These are phyloP conservation scores for Hipposideros armiger DNA, from an alignment of 2,113 vertebrate genomes.

Conservation along the genomic window DNA sequence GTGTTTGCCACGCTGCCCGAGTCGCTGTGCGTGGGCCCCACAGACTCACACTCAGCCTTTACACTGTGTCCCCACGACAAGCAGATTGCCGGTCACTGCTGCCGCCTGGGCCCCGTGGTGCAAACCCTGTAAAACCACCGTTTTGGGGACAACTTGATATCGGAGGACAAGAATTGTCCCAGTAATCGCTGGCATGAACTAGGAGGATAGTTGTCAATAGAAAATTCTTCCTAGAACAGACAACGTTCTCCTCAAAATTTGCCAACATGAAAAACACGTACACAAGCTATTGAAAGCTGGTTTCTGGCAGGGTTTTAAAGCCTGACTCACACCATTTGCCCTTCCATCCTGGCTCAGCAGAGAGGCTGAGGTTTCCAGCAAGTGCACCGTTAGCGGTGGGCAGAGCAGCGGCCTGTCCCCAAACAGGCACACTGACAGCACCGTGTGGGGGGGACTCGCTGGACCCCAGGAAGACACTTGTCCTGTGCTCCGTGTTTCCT, in stretches of 20 bases:
- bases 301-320: too few relatives aligned
- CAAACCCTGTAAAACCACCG: background rate
- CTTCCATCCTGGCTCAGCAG: accelerated
- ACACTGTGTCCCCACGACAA: too few relatives aligned
- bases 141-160: background rate
- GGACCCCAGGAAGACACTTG: background rate
- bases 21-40: too few relatives aligned
- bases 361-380: too few relatives aligned
- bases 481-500: too few relatives aligned
- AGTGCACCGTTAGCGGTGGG: too few relatives aligned
- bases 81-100: accelerated
- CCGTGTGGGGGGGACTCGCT: too few relatives aligned
- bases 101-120: background rate
- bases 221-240: background rate
- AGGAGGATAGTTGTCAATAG: background rate
- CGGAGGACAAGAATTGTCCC: background rate
- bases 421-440: too few relatives aligned
- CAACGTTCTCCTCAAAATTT: background rate
- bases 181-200: background rate
- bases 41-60: too few relatives aligned
- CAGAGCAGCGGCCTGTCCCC: too few relatives aligned
- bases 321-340: accelerated
- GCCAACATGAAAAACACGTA: accelerated
- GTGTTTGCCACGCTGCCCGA: too few relatives aligned
- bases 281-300: background rate